Base-by-base conservation (phyloP, 2,888 invertebrate species). In the Cerastoderma edule region DNA sequence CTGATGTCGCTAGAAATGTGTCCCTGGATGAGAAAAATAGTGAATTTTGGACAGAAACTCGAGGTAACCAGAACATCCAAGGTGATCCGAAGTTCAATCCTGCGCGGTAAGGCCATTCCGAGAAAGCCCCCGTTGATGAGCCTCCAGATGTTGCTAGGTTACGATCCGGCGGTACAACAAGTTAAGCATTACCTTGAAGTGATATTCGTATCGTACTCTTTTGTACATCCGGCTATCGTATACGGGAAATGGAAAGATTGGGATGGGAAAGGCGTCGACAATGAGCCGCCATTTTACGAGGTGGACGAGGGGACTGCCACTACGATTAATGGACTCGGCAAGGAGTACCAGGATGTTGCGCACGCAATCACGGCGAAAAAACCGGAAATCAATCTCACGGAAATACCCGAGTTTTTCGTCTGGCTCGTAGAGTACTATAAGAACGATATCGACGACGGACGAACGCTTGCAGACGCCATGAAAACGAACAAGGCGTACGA, bases 1-100 rank as follows among this genome's bases (percentile, higher is more conserved):
- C 64, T 90, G 4, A 84, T 90, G 78, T 85, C 86, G 30, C 89
- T 88, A 64, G 87, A 89, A 69, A 75, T 85, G 6, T 83, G 86
- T 13, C 89, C 89, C 6, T 90, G 88, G 89, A 84, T 85, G 5
- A 84, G 87, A 65, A 83, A 86, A 33, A 80, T 89, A 22, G 63
- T 70, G n/a, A 85, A 85, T 57, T 90, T 85, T 67, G 90, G 89
- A 8, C 75, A 75, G 53, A 80, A 75, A 19, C 85, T 83, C 3
- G 86, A 85, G 46, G 78, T 85, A 0, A 65, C 82, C 2, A 77
- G 83, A 35, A 82, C 83, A 32, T 77, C 84, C 56, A 78, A 72
- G n/a, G 63, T 65, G 22, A 60, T 88, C 30, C 71, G 72, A 24
- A 85, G 87, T 19, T 83, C 88, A 6, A 80, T 88, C 44, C 60